These are phyloP conservation scores for Cliona cf. orientalis DNA, from an alignment of 37 sponge, comb jelly and placozoan genomes.

Conservation along the genomic window DNA sequence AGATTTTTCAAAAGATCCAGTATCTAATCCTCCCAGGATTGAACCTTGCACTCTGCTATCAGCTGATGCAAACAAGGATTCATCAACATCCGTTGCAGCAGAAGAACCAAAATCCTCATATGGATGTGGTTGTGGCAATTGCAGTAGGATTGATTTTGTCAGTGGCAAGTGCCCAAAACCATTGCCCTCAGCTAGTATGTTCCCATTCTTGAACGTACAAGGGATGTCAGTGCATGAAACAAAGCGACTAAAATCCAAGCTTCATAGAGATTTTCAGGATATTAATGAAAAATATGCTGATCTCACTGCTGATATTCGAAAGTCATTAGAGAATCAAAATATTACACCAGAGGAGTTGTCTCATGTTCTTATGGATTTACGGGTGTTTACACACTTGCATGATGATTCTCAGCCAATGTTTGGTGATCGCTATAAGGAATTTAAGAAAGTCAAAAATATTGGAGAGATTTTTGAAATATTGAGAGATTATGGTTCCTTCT, in stretches of 20 bases:
- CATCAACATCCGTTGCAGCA: no score
- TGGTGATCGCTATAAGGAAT: not conserved
- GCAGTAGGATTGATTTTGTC: no score
- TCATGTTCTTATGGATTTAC: not conserved
- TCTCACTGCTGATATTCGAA: not conserved
- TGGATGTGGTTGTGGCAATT: no score
- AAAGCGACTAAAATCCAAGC: not conserved
- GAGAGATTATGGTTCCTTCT: constrained; percentile 12
- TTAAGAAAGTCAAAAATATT: not conserved
- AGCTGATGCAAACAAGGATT: no score
- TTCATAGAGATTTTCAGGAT: not conserved
- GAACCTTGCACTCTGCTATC: no score
- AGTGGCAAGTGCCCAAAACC: no score
- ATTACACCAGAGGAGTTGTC: not conserved
- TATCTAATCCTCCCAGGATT: no score
- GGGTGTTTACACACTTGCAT: not conserved
- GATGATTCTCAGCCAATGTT: not conserved
- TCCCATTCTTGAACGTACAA: no score
- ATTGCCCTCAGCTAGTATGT: no score
- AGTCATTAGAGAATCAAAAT: not conserved
- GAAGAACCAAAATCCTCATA: no score
- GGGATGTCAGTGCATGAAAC: not conserved
- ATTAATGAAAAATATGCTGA: not conserved
- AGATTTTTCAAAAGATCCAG: no score
- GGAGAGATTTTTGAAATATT: constrained; percentile 1